Conservation (phyloP, 2,888 invertebrate species). For the Parthenolecanium corni region DNA sequence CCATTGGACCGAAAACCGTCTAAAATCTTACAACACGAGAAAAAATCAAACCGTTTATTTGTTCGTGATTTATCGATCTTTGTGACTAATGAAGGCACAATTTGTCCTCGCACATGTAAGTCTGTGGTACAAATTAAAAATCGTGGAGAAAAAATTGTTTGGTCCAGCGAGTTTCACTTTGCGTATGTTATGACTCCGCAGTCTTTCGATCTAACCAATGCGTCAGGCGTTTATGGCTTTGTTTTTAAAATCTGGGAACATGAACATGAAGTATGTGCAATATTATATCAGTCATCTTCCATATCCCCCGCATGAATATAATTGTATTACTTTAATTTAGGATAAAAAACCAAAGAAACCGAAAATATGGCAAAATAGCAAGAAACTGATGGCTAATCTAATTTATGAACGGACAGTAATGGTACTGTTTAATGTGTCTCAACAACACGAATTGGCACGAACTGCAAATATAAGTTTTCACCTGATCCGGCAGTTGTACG, state of each 20-base stretch:
- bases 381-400: not conserved
- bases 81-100: conserved; percentile 3
- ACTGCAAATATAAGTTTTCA: conserved; percentile 11
- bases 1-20: not conserved
- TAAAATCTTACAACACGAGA: not conserved
- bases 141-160: conserved; percentile 1
- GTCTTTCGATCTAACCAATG: conserved; percentile 3
- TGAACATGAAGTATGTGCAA: conserved; percentile 8
- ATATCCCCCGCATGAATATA: not conserved
- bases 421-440: conserved; percentile 3
- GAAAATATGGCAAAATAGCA: not conserved
- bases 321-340: not conserved
- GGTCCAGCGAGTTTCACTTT: not conserved
- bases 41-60: not conserved
- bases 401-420: conserved; percentile 10
- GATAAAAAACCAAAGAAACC: not conserved
- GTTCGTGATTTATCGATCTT: not conserved
- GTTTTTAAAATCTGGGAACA: conserved; percentile 19
- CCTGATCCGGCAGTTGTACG: conserved; percentile 10
- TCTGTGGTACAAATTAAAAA: not conserved
- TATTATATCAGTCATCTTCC: not conserved
- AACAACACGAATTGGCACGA: not conserved
- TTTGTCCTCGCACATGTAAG: conserved; percentile 16
- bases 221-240: conserved; percentile 3
- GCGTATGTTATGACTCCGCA: conserved; percentile 11